Evolutionary conservation across 2,888 invertebrate genomes (phyloP), one percentile per base, ranked within the genome.

Genomic region (Melieria picta): DNA sequence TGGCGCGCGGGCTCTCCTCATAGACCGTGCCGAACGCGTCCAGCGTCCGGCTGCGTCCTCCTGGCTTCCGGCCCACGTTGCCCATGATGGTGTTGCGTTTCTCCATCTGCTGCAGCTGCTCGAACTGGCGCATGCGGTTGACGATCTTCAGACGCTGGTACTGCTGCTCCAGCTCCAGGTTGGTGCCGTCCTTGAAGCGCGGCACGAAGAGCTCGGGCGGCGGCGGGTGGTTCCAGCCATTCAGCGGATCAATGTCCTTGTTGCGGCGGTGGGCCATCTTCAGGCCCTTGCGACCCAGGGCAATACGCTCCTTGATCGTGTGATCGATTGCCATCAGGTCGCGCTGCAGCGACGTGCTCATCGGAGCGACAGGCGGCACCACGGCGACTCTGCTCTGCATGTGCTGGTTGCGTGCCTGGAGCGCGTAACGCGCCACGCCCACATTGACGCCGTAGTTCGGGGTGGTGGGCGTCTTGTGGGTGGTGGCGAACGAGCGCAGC

Each of bases 391-490:
- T 71, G 5, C 60, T 62, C 1, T 75, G 69, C 13, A 77, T 60
- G 10, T 76, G 74, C 16, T 79, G 78, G 65, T 79, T 78, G 11
- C 79, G 77, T 7, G 66, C 65, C 4, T 76, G 75, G 64, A 74
- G 72, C 43, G 76, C 47, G 11, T 72, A 77, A 10, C 72, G 75
- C 0, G 73, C 73, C 58, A 72, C 11, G 13, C n/a, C 46, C 6
- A 57, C 47, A 47, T 57, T 65, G 13, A 60, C 7, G 11, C 50
- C 69, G 45, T 46, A 62, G 43, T 42, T 58, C 48, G 13, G n/a
- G 7, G 48, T 9, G 13, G 7, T 7, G 10, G 46, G 16, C 3
- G 62, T 30, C 1, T 13, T 47, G 10, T 52, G 58, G 13, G 11
- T 57, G 9, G 71, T 75, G 5, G 76, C 74, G 47, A 75, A 73